Evolutionary conservation across 2,797 vertebrate species (phyloP).

Genomic region (Psittacula derbiana): DNA sequence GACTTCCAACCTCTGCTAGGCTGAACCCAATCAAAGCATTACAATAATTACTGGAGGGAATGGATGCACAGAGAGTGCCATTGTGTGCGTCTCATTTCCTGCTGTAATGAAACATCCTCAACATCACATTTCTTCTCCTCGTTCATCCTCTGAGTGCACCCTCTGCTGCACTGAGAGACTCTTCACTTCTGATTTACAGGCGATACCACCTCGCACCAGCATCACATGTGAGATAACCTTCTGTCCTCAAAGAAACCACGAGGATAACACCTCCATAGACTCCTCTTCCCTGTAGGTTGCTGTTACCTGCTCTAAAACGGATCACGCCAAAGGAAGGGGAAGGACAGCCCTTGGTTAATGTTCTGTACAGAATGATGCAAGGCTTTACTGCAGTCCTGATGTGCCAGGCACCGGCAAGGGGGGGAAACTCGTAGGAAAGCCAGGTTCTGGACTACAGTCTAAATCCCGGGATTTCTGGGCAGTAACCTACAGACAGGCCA

Average conservation of each 20-base stretch:
- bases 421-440: accelerated
- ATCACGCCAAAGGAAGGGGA: accelerated
- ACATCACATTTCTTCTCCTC: neutral
- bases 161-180: neutral
- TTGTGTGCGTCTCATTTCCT: neutral
- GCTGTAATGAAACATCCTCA: neutral
- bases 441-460: neutral
- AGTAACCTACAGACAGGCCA: conserved; percentile 52
- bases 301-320: accelerated
- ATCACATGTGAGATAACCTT: accelerated
- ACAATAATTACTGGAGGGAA: neutral
- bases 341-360: neutral
- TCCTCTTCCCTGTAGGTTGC: neutral
- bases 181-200: neutral
- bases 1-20: neutral
- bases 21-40: neutral
- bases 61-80: neutral
- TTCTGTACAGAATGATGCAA: accelerated
- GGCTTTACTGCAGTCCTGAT: neutral
- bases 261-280: neutral
- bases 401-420: neutral
- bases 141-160: neutral
- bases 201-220: neutral
- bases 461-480: neutral
- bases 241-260: neutral